A percentile compares a stretch with the other conserved stretches of the same genome.
Evolutionary conservation across 2,113 vertebrate species (phyloP).

Genomic region (Oncorhynchus mykiss): DNA sequence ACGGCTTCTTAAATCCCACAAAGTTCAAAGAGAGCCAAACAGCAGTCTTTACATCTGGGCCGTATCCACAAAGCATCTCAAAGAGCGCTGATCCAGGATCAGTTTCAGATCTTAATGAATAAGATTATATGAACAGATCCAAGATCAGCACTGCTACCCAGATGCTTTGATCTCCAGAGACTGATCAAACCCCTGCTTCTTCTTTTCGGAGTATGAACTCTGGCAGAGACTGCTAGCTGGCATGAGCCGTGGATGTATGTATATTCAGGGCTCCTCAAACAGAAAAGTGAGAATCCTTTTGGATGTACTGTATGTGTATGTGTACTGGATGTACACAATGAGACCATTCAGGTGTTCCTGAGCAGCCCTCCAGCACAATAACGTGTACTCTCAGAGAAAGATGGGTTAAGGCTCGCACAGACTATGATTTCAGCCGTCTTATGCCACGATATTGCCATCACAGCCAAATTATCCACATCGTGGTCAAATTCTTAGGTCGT

Average conservation of each 20-base stretch:
- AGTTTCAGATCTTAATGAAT: no score
- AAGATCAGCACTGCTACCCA: no score
- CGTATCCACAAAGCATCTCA: no score
- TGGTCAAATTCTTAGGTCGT: no score
- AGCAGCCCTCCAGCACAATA: neutral
- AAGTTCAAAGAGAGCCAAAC: constrained; percentile 7
- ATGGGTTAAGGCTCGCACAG: neutral
- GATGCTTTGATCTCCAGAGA: no score
- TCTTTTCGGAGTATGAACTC: no score
- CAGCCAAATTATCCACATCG: no score
- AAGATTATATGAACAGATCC: no score
- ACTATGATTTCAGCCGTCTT: no score
- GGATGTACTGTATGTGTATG: neutral
- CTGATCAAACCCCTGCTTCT: no score
- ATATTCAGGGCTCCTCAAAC: neutral
- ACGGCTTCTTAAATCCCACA: constrained; percentile 12
- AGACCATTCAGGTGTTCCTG: neutral
- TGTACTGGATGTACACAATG: neutral
- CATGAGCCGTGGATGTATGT: neutral
- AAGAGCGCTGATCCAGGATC: no score
- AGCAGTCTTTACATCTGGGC: neutral
- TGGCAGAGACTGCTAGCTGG: constrained; percentile 14
- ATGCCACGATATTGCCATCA: no score
- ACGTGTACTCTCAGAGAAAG: neutral
- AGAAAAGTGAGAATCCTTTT: neutral